phyloP scores from a whole-genome alignment of 1,140 invertebrate genomes.

The Caenorhabditis inopinata region DNA sequence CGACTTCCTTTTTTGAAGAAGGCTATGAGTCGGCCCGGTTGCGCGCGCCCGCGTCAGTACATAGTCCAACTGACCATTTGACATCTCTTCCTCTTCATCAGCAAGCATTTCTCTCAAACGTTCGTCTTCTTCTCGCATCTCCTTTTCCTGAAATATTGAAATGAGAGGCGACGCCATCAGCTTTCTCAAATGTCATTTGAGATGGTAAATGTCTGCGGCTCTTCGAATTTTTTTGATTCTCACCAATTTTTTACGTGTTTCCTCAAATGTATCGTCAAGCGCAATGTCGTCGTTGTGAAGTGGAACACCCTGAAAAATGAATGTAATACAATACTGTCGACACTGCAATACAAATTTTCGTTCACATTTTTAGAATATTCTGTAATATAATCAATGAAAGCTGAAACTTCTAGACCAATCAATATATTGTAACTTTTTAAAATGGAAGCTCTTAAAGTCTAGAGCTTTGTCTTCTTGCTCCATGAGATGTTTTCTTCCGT shows the following conservation, averaged over 20 bases:
- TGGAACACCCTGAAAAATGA: neutral
- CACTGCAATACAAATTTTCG: too few relatives aligned
- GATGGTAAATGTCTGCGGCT: too few relatives aligned
- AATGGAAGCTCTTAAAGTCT: too few relatives aligned
- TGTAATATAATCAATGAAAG: too few relatives aligned
- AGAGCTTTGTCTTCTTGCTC: too few relatives aligned
- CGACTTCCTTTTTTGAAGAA: too few relatives aligned
- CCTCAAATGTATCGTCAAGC: constrained; percentile 37
- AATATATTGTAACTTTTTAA: too few relatives aligned
- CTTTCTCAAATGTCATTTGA: neutral
- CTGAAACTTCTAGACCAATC: too few relatives aligned
- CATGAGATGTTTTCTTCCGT: too few relatives aligned
- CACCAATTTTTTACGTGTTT: constrained; percentile 28
- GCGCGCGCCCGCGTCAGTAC: too few relatives aligned
- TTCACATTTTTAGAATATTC: too few relatives aligned
- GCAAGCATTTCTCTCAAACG: constrained; percentile 33
- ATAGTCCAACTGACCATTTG: neutral
- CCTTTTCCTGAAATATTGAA: constrained; percentile 16
- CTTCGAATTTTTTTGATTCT: neutral
- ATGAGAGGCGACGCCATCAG: neutral
- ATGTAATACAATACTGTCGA: neutral
- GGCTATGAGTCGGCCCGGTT: too few relatives aligned
- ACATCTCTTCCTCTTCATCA: constrained; percentile 40
- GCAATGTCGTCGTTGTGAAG: constrained; percentile 33
- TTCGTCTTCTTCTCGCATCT: constrained; percentile 42